These are phyloP conservation scores for Anguilla japonica DNA, from an alignment of 2,113 vertebrate genomes.

Conservation along the genomic window DNA sequence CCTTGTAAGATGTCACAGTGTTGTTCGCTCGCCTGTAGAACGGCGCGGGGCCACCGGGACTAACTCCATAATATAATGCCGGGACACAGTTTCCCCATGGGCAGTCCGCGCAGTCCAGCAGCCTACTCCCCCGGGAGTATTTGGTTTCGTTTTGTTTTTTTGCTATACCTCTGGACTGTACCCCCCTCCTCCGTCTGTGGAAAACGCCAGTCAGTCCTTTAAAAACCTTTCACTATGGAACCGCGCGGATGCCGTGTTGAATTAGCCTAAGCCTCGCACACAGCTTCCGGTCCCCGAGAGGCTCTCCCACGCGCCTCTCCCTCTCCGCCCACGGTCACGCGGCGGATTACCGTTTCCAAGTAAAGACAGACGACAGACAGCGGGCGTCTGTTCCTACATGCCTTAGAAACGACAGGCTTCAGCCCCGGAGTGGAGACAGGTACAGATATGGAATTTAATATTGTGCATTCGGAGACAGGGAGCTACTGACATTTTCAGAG, in stretches of 20 bases:
- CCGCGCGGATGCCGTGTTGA: too few species aligned
- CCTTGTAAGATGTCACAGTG: neutral
- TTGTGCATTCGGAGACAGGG: too few species aligned
- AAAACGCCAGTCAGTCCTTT: too few species aligned
- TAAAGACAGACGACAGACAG: neutral
- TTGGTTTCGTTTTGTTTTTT: too few species aligned
- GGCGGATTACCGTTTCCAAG: neutral
- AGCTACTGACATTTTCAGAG: too few species aligned
- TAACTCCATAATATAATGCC: neutral
- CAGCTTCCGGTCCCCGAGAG: neutral
- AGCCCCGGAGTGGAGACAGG: too few species aligned
- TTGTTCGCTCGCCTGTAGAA: neutral
- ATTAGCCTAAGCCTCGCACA: neutral
- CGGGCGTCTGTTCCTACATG: neutral
- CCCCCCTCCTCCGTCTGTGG: too few species aligned
- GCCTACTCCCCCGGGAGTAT: neutral
- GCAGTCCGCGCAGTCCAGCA: neutral
- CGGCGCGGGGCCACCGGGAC: neutral
- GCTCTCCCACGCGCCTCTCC: neutral
- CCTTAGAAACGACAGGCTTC: neutral
- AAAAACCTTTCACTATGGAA: too few species aligned
- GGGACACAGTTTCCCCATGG: neutral
- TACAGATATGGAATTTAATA: too few species aligned
- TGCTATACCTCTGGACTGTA: too few species aligned
- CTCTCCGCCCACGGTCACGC: neutral